phyloP scores from a whole-genome alignment of 2,797 vertebrate species.

The Simalia tracyae region DNA sequence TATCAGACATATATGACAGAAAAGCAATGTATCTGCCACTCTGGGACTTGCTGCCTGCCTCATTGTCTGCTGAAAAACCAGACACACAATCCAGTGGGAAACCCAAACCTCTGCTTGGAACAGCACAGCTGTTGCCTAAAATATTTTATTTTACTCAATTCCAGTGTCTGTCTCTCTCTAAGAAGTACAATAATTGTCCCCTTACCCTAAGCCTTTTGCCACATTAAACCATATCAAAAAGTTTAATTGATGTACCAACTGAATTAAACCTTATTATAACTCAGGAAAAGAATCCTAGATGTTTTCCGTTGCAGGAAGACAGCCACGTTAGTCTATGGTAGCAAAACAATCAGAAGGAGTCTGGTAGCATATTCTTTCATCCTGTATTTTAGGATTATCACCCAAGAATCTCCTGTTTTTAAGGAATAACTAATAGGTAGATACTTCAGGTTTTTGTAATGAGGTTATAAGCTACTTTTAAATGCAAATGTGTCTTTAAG shows the following conservation, averaged over 20 bases:
- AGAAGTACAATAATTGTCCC: background rate
- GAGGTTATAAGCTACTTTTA: background rate
- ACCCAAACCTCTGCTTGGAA: background rate
- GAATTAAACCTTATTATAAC: background rate
- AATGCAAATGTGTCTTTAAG: background rate
- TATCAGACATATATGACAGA: background rate
- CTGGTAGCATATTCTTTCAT: background rate
- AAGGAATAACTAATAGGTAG: background rate
- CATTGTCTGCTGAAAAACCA: background rate
- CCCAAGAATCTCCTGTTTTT: background rate
- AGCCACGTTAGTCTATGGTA: background rate
- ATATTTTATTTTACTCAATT: constrained; percentile 18
- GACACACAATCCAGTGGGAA: background rate
- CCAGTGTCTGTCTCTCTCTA: background rate
- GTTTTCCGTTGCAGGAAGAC: background rate
- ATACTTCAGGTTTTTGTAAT: background rate
- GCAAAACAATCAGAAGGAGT: background rate
- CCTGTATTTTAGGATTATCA: background rate
- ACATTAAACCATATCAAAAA: background rate
- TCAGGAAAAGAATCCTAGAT: background rate
- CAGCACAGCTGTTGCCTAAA: background rate
- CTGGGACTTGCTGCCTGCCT: background rate
- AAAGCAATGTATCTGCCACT: background rate
- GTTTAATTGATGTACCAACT: background rate
- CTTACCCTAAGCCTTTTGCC: background rate